Evolutionary conservation across 2,888 invertebrate genomes (phyloP).

Genomic region (Proisotoma minuta): DNA sequence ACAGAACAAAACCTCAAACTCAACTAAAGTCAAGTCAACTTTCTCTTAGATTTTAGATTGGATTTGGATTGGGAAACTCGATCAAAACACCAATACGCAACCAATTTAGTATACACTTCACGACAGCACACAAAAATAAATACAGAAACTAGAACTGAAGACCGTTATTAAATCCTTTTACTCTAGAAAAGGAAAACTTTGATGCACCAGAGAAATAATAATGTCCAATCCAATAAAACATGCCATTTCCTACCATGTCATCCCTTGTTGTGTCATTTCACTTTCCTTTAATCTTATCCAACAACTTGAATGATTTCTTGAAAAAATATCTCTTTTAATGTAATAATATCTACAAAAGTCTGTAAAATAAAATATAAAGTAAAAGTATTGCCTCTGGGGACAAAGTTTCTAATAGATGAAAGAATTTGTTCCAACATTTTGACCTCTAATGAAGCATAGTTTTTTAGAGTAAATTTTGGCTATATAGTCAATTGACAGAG

Average conservation of each 20-base stretch:
- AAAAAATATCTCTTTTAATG: not conserved
- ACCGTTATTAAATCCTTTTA: slow-evolving; percentile 21
- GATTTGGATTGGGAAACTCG: slow-evolving; percentile 33
- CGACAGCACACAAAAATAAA: too few species aligned
- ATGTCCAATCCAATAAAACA: too few species aligned
- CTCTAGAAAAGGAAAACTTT: too few species aligned
- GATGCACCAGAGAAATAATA: too few species aligned
- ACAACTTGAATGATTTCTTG: not conserved
- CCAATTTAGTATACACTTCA: slow-evolving; percentile 23
- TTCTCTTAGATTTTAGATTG: too few species aligned
- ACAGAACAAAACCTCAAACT: slow-evolving; percentile 34
- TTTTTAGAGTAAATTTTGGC: too few species aligned
- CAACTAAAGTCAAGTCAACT: too few species aligned
- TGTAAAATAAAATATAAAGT: not conserved
- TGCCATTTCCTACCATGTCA: too few species aligned
- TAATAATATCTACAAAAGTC: not conserved
- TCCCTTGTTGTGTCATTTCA: slow-evolving; percentile 11
- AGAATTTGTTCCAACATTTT: slow-evolving; percentile 1
- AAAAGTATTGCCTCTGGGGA: not conserved
- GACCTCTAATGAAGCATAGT: too few species aligned
- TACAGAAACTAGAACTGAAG: too few species aligned
- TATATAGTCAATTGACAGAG: not conserved
- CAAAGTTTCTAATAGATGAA: not conserved
- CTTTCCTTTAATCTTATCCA: not conserved
- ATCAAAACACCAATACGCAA: slow-evolving; percentile 17